Evolutionary conservation across 2,113 vertebrate genomes (phyloP).

Genomic region (Phocoena sinus): DNA sequence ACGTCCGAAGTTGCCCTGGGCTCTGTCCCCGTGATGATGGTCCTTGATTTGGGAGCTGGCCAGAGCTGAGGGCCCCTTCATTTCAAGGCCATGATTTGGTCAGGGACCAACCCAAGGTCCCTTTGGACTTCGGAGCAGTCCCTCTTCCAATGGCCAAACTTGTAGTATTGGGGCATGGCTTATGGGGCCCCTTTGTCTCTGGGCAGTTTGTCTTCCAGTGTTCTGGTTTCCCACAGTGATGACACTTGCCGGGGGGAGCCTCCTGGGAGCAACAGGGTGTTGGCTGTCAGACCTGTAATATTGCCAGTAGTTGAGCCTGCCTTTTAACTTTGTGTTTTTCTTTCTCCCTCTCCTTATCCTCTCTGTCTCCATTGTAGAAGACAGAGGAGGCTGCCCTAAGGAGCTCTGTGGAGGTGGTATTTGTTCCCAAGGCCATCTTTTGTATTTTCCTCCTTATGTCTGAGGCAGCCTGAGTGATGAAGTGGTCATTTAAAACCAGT

Average conservation of each 20-base stretch:
- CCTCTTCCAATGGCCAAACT: background rate
- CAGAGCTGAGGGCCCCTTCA: background rate
- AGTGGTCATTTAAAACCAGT: too few species aligned
- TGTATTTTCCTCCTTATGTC: background rate
- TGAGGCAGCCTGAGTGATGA: rapidly evolving
- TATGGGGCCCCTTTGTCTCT: background rate
- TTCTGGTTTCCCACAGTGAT: background rate
- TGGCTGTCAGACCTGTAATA: background rate
- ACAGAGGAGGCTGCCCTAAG: background rate
- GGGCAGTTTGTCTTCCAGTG: background rate
- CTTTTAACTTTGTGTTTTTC: background rate
- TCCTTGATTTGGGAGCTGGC: background rate
- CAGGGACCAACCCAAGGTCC: background rate
- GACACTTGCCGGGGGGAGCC: background rate
- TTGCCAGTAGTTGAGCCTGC: background rate
- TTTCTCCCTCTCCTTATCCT: background rate
- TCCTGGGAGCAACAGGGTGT: background rate
- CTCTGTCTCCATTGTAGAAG: background rate
- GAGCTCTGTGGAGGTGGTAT: background rate
- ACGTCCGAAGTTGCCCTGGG: background rate
- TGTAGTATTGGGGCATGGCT: background rate
- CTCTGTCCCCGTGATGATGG: background rate
- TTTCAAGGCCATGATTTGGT: background rate
- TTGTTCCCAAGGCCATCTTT: background rate
- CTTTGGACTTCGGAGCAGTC: background rate